Evolutionary conservation across 2,797 vertebrate genomes (phyloP).

Genomic region (Hydrocynus forskahlii): DNA sequence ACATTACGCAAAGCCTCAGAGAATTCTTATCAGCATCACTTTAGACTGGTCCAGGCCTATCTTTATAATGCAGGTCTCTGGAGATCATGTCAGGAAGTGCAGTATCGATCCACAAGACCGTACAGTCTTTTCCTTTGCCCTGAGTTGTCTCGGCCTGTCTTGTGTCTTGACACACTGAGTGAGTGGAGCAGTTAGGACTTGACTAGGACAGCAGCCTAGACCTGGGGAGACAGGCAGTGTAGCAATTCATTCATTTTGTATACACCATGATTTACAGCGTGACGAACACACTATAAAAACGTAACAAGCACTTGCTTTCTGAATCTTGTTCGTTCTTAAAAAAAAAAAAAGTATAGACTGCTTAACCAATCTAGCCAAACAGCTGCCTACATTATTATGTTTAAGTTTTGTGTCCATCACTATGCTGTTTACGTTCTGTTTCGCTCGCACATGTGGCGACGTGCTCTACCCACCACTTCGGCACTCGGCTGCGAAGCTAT

Average conservation of each 20-base stretch:
- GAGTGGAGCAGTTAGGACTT: constrained; percentile 27
- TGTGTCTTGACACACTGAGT: constrained; percentile 34
- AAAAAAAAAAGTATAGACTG: neutral
- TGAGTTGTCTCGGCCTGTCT: constrained; percentile 35
- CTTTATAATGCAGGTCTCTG: constrained; percentile 37
- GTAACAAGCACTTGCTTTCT: neutral
- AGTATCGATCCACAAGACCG: constrained; percentile 35
- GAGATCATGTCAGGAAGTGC: constrained; percentile 47
- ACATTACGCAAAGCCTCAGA: neutral
- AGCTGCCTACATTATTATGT: neutral
- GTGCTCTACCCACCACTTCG: neutral
- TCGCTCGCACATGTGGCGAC: neutral
- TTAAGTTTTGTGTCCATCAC: neutral
- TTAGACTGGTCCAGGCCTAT: constrained; percentile 22
- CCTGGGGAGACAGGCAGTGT: neutral
- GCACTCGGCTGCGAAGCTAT: neutral
- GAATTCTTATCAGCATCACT: constrained; percentile 32
- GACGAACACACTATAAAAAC: neutral
- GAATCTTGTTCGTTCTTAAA: neutral
- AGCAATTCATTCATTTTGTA: neutral
- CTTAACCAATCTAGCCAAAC: neutral
- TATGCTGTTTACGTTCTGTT: neutral
- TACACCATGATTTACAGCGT: neutral
- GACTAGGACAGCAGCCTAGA: neutral
- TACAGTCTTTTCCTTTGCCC: constrained; percentile 32